A percentile compares a stretch with the other conserved stretches of the same genome.
phyloP scores from a whole-genome alignment of 2,888 invertebrate genomes.

The Rugalucina vietnamica region DNA sequence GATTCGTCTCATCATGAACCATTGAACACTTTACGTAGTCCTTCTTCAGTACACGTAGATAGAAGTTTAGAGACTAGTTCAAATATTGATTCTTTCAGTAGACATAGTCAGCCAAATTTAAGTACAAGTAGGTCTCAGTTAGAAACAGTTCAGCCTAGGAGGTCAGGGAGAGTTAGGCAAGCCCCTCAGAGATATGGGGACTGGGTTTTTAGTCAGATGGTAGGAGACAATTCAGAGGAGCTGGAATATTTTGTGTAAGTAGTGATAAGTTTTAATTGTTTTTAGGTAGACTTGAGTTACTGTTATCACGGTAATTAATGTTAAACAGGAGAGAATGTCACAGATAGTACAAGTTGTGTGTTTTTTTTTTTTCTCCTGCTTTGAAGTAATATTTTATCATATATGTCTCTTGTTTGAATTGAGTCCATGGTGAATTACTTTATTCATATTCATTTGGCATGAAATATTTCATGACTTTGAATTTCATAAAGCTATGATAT shows the following conservation, averaged over 20 bases:
- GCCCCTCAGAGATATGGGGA: background rate
- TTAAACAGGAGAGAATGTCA: background rate
- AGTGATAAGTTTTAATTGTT: no score
- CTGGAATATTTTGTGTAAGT: background rate
- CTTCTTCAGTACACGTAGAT: no score
- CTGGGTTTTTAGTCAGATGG: background rate
- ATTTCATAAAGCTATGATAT: background rate
- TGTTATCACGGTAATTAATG: background rate
- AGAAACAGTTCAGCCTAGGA: background rate
- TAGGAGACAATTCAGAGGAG: background rate
- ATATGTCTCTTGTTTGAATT: no score
- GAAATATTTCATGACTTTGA: background rate
- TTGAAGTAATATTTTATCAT: background rate
- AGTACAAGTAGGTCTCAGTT: background rate
- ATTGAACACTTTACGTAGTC: no score
- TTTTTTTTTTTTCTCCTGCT: background rate
- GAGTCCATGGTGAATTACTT: background rate
- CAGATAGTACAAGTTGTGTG: conserved; percentile 20
- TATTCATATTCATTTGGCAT: background rate
- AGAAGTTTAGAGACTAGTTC: background rate
- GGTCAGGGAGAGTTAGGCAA: background rate
- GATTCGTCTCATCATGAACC: no score
- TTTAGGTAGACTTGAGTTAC: background rate
- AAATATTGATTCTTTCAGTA: background rate
- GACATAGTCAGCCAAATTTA: background rate